Percentiles rank a stretch among this genome's conserved stretches.
phyloP scores from a whole-genome alignment of 2,797 vertebrate genomes.

The Hapalemur alaotrensis region DNA sequence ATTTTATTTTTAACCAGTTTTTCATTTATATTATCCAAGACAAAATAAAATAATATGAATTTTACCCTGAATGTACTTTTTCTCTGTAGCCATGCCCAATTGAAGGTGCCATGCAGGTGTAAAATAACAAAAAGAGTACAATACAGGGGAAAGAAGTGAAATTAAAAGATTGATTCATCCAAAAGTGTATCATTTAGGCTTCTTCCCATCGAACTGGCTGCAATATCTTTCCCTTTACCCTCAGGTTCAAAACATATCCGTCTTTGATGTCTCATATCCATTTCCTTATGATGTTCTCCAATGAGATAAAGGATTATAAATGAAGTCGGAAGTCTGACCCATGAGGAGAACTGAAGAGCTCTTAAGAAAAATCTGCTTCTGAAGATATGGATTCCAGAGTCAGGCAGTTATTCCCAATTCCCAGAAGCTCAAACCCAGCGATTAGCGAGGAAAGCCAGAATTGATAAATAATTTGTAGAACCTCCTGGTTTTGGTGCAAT shows the following conservation, averaged over 20 bases:
- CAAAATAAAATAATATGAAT: not conserved
- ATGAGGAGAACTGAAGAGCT: not conserved
- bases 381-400: slow-evolving; percentile 34
- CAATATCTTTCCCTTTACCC: not conserved
- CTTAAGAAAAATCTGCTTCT: not conserved
- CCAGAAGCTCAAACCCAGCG: slow-evolving; percentile 39
- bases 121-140: not conserved
- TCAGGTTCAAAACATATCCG: not conserved
- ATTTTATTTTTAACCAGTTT: not conserved
- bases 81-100: not conserved
- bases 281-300: not conserved
- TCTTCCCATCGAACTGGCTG: not conserved
- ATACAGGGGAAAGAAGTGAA: not conserved
- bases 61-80: not conserved
- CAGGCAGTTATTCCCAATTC: slow-evolving; percentile 2
- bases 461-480: slow-evolving; percentile 55
- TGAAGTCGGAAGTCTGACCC: not conserved
- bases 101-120: not conserved
- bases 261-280: slow-evolving; percentile 7
- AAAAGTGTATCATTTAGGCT: not conserved
- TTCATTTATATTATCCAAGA: not conserved
- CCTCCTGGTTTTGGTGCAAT: slow-evolving; percentile 61
- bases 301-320: slow-evolving; percentile 30
- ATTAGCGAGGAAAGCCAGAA: slow-evolving; percentile 42
- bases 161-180: not conserved